Base-by-base conservation (phyloP, 64 coral and sea anemone species). In the Stylophora pistillata region DNA sequence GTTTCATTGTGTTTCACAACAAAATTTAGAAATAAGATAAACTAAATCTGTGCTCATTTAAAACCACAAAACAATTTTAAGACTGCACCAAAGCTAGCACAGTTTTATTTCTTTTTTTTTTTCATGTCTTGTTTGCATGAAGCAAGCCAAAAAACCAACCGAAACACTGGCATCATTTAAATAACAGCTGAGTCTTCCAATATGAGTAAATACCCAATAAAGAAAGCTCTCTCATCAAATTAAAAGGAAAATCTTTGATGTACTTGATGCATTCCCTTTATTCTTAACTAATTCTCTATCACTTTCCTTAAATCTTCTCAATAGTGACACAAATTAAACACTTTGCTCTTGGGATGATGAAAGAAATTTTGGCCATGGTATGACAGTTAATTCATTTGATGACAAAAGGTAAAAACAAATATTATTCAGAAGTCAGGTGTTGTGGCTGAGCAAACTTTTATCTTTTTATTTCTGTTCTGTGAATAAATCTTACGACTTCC, bases 331-430 rank as follows among this genome's bases (percentile, higher is more conserved):
- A 84, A 84, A 84, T 84, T 84, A 53, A 84, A 52, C 69, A 21
- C 54, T 62, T 53, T 13, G 69, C 13, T 33, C 5, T 14, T 69
- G 23, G 69, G 20, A n/a, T 84, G 80, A 84, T 70, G 80, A 84
- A 84, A 84, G 80, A 68, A 84, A n/a, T 69, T 54, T 69, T 84
- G 80, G 80, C 80, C 66, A 33, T 32, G 53, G 10, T 10, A 64
- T 47, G 32, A 84, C 80, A 84, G 59, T 33, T 84, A 84, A 69
- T 84, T 84, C 62, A 84, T 84, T 68, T 84, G 37, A 84, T 59
- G 55, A 79, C 77, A 79, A 79, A 58, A 28, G 31, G 12, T 7
- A 21, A 84, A 41, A 64, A 84, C 80, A 84, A 68, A 68, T 47
- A 47, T 47, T 47, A 47, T 84, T 70, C 21, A 69, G 14, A 68